phyloP scores from a whole-genome alignment of 2,888 invertebrate genomes.

The Oligia latruncula region DNA sequence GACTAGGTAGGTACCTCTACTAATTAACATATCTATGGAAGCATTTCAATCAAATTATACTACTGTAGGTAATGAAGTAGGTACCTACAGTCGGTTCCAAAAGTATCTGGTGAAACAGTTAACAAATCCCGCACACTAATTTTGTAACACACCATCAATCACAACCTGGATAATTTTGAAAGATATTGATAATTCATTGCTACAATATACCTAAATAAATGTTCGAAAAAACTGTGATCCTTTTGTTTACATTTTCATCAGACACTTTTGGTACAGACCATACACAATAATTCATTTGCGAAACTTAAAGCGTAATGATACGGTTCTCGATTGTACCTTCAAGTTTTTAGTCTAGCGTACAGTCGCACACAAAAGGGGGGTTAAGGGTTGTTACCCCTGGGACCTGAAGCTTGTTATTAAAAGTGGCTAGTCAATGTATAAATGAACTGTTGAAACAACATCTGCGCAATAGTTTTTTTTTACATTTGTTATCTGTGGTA shows the following conservation, averaged over 20 bases:
- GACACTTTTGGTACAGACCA: not conserved
- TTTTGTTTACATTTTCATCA: not conserved
- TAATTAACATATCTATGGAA: not conserved
- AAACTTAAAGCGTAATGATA: not conserved
- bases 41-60: slow-evolving; percentile 13
- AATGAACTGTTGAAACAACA: slow-evolving; percentile 66
- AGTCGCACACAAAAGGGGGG: slow-evolving; percentile 23
- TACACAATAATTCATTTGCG: not conserved
- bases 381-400: slow-evolving; percentile 27
- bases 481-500: not conserved
- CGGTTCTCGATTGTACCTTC: slow-evolving; percentile 16
- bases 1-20: not conserved
- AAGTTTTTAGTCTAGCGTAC: slow-evolving; percentile 27
- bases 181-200: no score
- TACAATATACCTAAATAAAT: no score
- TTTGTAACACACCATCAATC: not conserved
- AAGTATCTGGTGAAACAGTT: not conserved
- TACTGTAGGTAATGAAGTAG: not conserved
- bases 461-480: slow-evolving; percentile 21
- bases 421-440: slow-evolving; percentile 34
- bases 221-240: no score
- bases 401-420: slow-evolving; percentile 29
- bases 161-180: not conserved
- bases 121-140: not conserved
- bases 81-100: not conserved